Percentiles rank a stretch among this genome's conserved stretches.
Evolutionary conservation across 1,140 invertebrate species (phyloP).

Genomic region (Zaprionus capensis): DNA sequence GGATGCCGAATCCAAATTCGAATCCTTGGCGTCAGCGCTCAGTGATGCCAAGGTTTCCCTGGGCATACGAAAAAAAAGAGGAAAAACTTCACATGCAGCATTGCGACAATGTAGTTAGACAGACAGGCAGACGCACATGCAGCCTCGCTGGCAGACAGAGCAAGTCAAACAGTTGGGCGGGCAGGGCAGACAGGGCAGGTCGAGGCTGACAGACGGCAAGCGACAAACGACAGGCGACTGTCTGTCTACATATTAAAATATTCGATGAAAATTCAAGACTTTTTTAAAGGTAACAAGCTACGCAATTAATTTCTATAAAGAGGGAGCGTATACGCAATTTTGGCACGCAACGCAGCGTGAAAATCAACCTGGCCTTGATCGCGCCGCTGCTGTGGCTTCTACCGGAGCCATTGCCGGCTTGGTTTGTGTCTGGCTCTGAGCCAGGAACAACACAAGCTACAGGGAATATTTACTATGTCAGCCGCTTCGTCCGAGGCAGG

Average conservation of each 20-base stretch:
- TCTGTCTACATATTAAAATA: neutral
- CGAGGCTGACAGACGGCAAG: constrained; percentile 45
- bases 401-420: neutral
- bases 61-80: constrained; percentile 15
- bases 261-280: neutral
- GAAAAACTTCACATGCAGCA: constrained; percentile 60
- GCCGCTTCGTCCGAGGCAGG: constrained; percentile 23
- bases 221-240: constrained; percentile 30
- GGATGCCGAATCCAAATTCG: constrained; percentile 38
- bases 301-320: neutral
- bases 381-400: constrained; percentile 3
- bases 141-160: neutral
- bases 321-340: constrained; percentile 52
- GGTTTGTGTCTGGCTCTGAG: neutral
- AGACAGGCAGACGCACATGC: constrained; percentile 28
- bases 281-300: neutral
- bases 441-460: constrained; percentile 5
- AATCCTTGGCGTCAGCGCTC: constrained; percentile 57
- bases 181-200: constrained; percentile 8
- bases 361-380: constrained; percentile 28
- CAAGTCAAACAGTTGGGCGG: neutral
- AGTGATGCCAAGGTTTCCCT: constrained; percentile 42
- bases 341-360: constrained; percentile 26
- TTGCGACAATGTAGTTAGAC: constrained; percentile 70
- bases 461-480: constrained; percentile 66